Conservation (phyloP, 2,113 vertebrate species). For the Rhinopomastus cyanomelas region DNA sequence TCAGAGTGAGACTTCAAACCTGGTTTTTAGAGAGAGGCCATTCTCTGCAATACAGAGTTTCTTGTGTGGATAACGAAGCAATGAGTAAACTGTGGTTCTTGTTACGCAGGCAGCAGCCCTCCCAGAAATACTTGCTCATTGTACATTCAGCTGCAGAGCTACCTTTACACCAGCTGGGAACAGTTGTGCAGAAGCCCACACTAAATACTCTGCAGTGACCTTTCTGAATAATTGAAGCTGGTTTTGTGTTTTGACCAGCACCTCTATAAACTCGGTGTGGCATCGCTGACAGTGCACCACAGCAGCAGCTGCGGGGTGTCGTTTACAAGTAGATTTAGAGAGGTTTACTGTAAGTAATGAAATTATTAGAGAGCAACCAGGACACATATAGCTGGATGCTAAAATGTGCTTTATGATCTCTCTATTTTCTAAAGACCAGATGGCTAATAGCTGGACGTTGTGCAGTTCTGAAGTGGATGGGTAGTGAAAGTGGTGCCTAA, state of each 20-base stretch:
- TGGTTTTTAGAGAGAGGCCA: background rate
- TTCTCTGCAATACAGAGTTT: background rate
- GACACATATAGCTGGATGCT: background rate
- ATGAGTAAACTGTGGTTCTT: too few species aligned
- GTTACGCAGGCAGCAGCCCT: background rate
- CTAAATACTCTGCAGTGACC: conserved; percentile 62
- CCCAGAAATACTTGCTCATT: background rate
- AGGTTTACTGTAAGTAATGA: conserved; percentile 57
- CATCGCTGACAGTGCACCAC: conserved; percentile 26
- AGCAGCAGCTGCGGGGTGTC: background rate
- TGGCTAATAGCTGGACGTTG: background rate
- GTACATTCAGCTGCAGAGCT: background rate
- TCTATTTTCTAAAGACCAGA: background rate
- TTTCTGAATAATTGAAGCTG: conserved; percentile 76
- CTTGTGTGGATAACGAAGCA: too few species aligned
- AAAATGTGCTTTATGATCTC: background rate
- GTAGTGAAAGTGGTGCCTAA: background rate
- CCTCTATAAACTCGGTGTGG: conserved; percentile 21
- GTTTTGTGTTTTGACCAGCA: conserved; percentile 66
- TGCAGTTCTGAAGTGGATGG: background rate
- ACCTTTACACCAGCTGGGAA: background rate
- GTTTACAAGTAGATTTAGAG: conserved; percentile 51
- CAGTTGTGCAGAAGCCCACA: conserved; percentile 25
- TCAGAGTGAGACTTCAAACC: background rate
- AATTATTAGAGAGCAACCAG: conserved; percentile 14